phyloP scores from a whole-genome alignment of 2,113 vertebrate species.

The Paracyprichromis sp. region DNA sequence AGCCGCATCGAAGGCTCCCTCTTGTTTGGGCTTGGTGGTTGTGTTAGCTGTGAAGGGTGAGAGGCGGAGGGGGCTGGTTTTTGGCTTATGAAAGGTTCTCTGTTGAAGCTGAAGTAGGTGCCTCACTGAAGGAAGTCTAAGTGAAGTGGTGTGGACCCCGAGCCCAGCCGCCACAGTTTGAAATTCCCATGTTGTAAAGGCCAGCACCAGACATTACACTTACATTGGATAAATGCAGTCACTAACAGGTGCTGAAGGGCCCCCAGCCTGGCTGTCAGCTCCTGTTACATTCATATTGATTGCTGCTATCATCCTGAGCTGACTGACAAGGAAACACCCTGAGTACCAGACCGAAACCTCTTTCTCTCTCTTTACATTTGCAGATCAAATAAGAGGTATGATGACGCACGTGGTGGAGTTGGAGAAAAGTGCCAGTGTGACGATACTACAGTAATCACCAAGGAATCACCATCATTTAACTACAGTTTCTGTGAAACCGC shows the following conservation, averaged over 20 bases:
- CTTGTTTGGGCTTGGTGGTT: slow-evolving; percentile 56
- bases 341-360: slow-evolving; percentile 1
- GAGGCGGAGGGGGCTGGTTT: neutral
- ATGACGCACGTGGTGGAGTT: slow-evolving; percentile 78
- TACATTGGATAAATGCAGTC: slow-evolving; percentile 19
- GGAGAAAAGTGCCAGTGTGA: slow-evolving; percentile 85
- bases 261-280: slow-evolving; percentile 4
- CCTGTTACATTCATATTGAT: slow-evolving; percentile 32
- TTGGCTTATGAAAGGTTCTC: slow-evolving; percentile 68
- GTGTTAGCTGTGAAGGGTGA: slow-evolving; percentile 50
- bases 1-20: slow-evolving; percentile 48
- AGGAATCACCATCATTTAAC: slow-evolving; percentile 80
- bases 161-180: slow-evolving; percentile 38
- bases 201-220: slow-evolving; percentile 35
- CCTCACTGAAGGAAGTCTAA: slow-evolving; percentile 52
- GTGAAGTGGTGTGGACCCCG: slow-evolving; percentile 42
- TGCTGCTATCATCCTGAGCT: neutral
- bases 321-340: neutral
- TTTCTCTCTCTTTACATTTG: slow-evolving; percentile 58
- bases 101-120: slow-evolving; percentile 65
- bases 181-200: slow-evolving; percentile 30
- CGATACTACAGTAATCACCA: slow-evolving; percentile 84
- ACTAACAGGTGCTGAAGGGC: slow-evolving; percentile 40
- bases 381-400: slow-evolving; percentile 90
- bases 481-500: slow-evolving; percentile 84